Base-by-base conservation (phyloP, 2,797 vertebrate genomes). In the Siniperca scherzeri region DNA sequence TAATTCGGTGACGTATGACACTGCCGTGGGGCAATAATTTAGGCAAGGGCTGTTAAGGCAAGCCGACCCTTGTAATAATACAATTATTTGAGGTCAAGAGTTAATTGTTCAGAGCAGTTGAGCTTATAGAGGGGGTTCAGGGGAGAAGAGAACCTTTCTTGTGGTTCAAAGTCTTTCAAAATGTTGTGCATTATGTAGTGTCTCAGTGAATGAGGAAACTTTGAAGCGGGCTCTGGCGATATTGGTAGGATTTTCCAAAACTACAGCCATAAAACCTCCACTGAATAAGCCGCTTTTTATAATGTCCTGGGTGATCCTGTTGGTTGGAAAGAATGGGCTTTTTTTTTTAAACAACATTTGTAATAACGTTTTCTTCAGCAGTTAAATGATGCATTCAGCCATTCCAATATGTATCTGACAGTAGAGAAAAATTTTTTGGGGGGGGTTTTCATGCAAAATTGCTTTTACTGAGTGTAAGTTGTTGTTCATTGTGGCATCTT, bases 61-160 rank as follows among this genome's bases (percentile, higher is more conserved):
- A 64, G 80, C 40, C 5, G 59, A 89, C 75, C 86, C 70, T 76
- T 93, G 88, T 89, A 95, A 94, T 94, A 94, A 94, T 88, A 95
- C 75, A 86, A 92, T 95, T 93, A 95, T 92, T 89, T 74, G 78
- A 89, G 93, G 94, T 95, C 87, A 94, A 82, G 88, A 91, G 93
- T 91, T 93, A 93, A 95, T 93, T 90, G 88, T 92, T 92, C 88
- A 68, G 88, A 91, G 85, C 87, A 85, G 82, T 83, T 76, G 84
- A 86, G 87, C 81, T 91, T 74, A 64, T 72, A 55, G 64, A 70
- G 70, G 59, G 64, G 73, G 69, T 60, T 89, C 62, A 75, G 50
- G 56, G 60, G 79, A 82, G 82, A 91, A 89, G 84, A 86, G 70
- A 87, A 76, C 3, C 25, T 69, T 86, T 91, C 65, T 84, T 77